These are phyloP conservation scores for Aphis gossypii DNA, from an alignment of 1,140 invertebrate genomes.

Conservation along the genomic window DNA sequence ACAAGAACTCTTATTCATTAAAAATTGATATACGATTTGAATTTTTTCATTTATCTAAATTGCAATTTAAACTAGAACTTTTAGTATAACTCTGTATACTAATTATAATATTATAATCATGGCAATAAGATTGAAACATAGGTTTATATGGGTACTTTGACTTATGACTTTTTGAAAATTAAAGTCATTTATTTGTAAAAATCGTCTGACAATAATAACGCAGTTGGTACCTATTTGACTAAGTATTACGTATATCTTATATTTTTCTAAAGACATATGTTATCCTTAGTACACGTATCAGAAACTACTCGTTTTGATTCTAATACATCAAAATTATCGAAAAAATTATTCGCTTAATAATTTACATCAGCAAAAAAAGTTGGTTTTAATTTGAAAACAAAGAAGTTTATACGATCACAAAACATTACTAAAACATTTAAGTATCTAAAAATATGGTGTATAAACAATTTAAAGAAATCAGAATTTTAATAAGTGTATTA, in stretches of 20 bases:
- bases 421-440: not conserved
- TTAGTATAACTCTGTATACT: not conserved
- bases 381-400: not conserved
- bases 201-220: too few species aligned
- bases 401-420: not conserved
- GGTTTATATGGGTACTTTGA: too few species aligned
- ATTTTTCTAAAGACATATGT: too few species aligned
- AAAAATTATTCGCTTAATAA: not conserved
- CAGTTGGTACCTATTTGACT: too few species aligned
- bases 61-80: not conserved
- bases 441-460: not conserved
- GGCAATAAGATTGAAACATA: too few species aligned
- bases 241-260: too few species aligned
- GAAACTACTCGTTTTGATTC: not conserved
- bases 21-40: not conserved
- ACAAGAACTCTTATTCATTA: not conserved
- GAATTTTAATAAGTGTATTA: not conserved
- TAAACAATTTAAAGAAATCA: not conserved
- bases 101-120: not conserved
- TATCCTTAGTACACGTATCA: too few species aligned
- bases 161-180: too few species aligned
- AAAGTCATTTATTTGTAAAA: too few species aligned
- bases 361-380: not conserved
- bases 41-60: not conserved
- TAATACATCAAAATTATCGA: not conserved